Conservation (phyloP, 2,888 invertebrate species). For the Spatulosminthurus flaviceps region DNA sequence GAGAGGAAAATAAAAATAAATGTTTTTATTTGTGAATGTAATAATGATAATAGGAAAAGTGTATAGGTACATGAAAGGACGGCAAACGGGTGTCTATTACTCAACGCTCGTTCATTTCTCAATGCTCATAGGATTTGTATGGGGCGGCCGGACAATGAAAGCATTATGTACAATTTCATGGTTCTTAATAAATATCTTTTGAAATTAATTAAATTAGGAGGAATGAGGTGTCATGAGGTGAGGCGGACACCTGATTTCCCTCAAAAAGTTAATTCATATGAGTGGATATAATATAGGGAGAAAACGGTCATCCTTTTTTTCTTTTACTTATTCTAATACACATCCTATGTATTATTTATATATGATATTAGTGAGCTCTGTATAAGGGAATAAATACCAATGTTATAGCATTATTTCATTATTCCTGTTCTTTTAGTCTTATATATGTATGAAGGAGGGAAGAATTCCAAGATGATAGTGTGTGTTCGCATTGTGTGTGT, state of each 20-base stretch:
- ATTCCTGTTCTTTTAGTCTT: constrained; percentile 4
- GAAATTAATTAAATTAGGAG: constrained; percentile 63
- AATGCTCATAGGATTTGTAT: neutral
- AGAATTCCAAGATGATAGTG: constrained; percentile 8
- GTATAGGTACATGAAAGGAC: neutral
- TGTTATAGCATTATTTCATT: no score
- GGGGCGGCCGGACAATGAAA: constrained; percentile 29
- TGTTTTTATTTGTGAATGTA: neutral
- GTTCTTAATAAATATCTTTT: constrained; percentile 49
- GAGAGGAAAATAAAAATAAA: constrained; percentile 11
- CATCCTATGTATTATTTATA: neutral
- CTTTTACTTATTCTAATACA: neutral
- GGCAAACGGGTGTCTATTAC: constrained; percentile 16
- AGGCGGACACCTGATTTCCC: constrained; percentile 47
- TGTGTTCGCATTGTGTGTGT: constrained; percentile 19
- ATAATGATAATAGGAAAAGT: neutral
- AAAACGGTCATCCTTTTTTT: constrained; percentile 5
- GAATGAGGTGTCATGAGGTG: constrained; percentile 43
- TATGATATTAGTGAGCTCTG: no score
- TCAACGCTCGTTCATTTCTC: neutral
- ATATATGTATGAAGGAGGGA: no score
- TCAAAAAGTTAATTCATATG: constrained; percentile 39
- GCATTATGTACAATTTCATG: constrained; percentile 51
- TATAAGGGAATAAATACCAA: no score
- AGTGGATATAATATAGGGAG: constrained; percentile 18